These are phyloP conservation scores for Acleris cristana DNA, from an alignment of 2,888 invertebrate genomes.

Conservation along the genomic window DNA sequence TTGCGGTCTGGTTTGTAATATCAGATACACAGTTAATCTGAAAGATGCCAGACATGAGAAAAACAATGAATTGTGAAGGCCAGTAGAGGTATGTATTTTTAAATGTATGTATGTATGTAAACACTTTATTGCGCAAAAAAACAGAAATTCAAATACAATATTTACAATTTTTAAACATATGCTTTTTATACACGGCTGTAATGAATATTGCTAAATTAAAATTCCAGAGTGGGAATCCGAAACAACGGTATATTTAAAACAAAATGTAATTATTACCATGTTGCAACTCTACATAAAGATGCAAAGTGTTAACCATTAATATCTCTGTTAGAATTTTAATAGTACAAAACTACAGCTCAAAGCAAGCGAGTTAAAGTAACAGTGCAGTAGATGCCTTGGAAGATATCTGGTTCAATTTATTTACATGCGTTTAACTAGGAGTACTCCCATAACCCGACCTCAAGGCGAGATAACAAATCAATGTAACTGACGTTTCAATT, in stretches of 20 bases:
- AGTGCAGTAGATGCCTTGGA: slow-evolving; percentile 42
- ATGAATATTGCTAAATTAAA: neutral
- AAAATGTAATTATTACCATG: slow-evolving; percentile 7
- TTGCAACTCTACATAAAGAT: slow-evolving; percentile 13
- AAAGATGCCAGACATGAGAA: neutral
- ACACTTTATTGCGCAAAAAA: no score
- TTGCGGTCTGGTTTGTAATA: slow-evolving; percentile 37
- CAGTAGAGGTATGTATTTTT: neutral
- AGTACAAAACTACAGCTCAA: slow-evolving; percentile 20
- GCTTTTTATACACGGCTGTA: no score
- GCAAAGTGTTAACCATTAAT: slow-evolving; percentile 11
- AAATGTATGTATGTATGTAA: no score
- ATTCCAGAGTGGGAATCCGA: neutral
- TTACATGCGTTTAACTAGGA: slow-evolving; percentile 55
- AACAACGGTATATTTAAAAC: neutral
- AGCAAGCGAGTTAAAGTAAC: slow-evolving; percentile 32
- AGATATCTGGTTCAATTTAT: slow-evolving; percentile 56
- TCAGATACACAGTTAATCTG: slow-evolving; percentile 16
- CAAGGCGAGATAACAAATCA: slow-evolving; percentile 72
- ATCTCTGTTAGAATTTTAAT: slow-evolving; percentile 25
- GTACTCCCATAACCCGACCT: slow-evolving; percentile 58
- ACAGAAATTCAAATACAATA: no score
- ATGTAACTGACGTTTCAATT: slow-evolving; percentile 79
- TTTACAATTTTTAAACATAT: no score
- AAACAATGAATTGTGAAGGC: neutral